Percentiles rank a stretch among this genome's conserved stretches.
Conservation (phyloP, 2,113 vertebrate species). For the Eptesicus fuscus region DNA sequence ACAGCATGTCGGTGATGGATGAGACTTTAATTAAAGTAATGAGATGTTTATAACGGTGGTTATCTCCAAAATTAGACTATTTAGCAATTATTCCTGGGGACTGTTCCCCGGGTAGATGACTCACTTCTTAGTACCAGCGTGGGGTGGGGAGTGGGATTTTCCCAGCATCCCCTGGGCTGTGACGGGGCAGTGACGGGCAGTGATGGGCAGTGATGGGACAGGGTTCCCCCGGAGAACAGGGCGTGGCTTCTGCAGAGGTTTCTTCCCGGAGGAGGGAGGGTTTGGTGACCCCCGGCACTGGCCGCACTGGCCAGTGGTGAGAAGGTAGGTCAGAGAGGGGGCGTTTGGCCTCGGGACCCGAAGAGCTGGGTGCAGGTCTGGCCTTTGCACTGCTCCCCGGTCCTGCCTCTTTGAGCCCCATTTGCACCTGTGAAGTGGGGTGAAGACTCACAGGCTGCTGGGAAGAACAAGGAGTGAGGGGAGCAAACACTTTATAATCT, state of each 20-base stretch:
- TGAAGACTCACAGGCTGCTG: fast-evolving
- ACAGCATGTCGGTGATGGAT: slow-evolving; percentile 44
- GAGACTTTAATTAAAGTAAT: slow-evolving; percentile 62
- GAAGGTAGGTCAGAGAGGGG: neutral
- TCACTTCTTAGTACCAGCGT: neutral
- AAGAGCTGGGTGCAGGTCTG: neutral
- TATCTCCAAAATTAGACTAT: slow-evolving; percentile 61
- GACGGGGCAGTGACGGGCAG: neutral
- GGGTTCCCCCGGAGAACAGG: neutral
- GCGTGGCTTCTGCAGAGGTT: neutral
- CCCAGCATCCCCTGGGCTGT: slow-evolving; percentile 24
- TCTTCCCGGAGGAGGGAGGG: neutral
- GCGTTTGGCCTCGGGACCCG: neutral
- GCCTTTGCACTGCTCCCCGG: neutral
- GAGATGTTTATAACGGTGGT: slow-evolving; percentile 12
- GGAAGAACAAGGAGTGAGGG: neutral
- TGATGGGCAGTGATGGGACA: fast-evolving
- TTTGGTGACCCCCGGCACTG: fast-evolving
- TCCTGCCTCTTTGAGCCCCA: neutral
- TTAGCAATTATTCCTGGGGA: slow-evolving; percentile 41
- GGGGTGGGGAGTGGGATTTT: neutral
- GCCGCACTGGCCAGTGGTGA: no score
- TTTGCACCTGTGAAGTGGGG: neutral
- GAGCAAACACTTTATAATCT: neutral
- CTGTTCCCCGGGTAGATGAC: neutral